A percentile compares a stretch with the other conserved stretches of the same genome.
These are phyloP conservation scores for Coilia nasus DNA, from an alignment of 2,797 vertebrate genomes.

Conservation along the genomic window DNA sequence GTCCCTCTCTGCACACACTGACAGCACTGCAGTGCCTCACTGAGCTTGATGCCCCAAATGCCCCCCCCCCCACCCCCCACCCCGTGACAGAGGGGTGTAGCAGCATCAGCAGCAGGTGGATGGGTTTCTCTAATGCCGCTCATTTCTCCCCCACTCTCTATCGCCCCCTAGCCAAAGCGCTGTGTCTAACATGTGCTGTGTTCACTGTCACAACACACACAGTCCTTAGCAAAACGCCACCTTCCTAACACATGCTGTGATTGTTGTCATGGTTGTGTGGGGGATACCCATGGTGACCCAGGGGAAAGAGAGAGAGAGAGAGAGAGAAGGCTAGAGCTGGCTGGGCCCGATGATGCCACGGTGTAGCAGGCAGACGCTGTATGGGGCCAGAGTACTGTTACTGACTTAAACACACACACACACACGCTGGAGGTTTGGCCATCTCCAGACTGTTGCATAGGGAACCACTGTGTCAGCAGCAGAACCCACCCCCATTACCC, in stretches of 20 bases:
- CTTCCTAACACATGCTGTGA: too few species aligned
- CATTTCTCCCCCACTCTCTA: background rate
- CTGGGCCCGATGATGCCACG: background rate
- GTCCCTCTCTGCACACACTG: slow-evolving; percentile 13
- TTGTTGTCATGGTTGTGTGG: too few species aligned
- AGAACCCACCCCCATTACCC: too few species aligned
- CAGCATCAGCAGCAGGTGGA: background rate
- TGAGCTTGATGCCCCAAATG: background rate
- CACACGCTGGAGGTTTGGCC: background rate
- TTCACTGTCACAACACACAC: background rate
- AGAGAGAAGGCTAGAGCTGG: background rate
- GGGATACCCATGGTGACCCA: background rate
- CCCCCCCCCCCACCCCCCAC: background rate
- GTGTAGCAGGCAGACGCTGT: slow-evolving; percentile 4
- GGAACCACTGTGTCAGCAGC: slow-evolving; percentile 11
- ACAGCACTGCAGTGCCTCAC: slow-evolving; percentile 21
- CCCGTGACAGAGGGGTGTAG: too few species aligned
- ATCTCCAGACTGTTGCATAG: background rate
- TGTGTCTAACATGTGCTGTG: background rate
- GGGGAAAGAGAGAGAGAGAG: background rate
- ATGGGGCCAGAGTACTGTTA: background rate
- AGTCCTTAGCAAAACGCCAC: too few species aligned
- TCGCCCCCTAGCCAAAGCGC: background rate
- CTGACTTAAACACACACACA: background rate
- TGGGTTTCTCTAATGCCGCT: background rate